Conservation (phyloP, 1,140 invertebrate species). For the Heliothis subflexa region DNA sequence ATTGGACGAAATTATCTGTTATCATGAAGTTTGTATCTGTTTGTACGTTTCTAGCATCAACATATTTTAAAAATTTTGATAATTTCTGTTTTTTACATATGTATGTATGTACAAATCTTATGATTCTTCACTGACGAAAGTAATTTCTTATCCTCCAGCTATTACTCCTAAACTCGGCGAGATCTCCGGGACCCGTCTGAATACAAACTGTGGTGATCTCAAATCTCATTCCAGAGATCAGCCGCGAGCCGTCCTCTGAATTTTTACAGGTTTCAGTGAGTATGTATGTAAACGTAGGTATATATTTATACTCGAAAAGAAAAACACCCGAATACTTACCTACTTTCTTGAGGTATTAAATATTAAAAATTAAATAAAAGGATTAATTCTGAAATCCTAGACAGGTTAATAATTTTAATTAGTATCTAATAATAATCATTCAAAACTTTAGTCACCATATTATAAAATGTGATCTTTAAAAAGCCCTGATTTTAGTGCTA, state of each 20-base stretch:
- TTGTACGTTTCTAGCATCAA: too few species aligned
- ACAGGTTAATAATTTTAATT: background rate
- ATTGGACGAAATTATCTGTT: too few species aligned
- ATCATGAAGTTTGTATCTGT: too few species aligned
- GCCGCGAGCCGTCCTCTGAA: slow-evolving; percentile 47
- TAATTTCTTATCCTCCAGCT: slow-evolving; percentile 6
- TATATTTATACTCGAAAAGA: slow-evolving; percentile 31
- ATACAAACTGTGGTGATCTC: slow-evolving; percentile 69
- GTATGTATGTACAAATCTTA: too few species aligned
- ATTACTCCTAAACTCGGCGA: background rate
- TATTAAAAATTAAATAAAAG: background rate
- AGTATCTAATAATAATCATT: too few species aligned
- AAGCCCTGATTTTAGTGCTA: too few species aligned
- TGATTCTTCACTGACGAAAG: background rate
- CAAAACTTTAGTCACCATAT: too few species aligned
- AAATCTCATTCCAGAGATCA: slow-evolving; percentile 66
- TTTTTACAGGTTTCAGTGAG: slow-evolving; percentile 35
- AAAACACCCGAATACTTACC: too few species aligned
- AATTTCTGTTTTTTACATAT: too few species aligned
- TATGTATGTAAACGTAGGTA: background rate
- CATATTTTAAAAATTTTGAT: too few species aligned
- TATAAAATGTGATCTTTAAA: too few species aligned
- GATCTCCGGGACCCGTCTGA: slow-evolving; percentile 52
- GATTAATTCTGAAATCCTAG: background rate
- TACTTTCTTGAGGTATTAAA: too few species aligned